phyloP scores from a whole-genome alignment of 2,888 invertebrate genomes.

The Athalia circularis region DNA sequence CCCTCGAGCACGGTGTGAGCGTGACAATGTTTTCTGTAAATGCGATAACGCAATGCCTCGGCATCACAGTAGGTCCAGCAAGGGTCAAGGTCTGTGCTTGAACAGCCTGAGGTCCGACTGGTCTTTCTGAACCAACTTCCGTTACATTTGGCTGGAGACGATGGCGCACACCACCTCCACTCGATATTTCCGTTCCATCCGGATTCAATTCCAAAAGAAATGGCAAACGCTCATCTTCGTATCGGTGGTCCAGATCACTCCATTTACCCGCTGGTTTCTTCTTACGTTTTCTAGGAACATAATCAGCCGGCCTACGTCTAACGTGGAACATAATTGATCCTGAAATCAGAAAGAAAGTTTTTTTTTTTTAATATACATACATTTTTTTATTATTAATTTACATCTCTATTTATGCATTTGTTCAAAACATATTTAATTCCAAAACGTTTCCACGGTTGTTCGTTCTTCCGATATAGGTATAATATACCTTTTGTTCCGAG shows the following conservation, averaged over 20 bases:
- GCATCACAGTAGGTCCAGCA: conserved; percentile 93
- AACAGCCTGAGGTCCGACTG: conserved; percentile 75
- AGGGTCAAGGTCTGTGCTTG: conserved; percentile 80
- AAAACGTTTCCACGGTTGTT: not conserved
- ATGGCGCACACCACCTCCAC: conserved; percentile 73
- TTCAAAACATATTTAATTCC: not conserved
- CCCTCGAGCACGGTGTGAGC: conserved; percentile 93
- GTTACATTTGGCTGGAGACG: conserved; percentile 80
- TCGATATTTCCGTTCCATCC: conserved; percentile 77
- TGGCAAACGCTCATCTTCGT: conserved; percentile 78
- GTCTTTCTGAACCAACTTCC: conserved; percentile 86
- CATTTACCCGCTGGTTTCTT: conserved; percentile 82
- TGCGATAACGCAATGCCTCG: conserved; percentile 96
- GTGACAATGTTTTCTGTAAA: conserved; percentile 94
- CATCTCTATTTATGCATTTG: not conserved
- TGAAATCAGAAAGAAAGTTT: conserved; percentile 70
- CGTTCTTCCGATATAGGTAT: not conserved
- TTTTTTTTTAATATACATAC: not conserved
- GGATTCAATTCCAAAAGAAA: conserved; percentile 89
- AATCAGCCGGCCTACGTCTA: conserved; percentile 92
- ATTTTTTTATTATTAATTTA: not conserved
- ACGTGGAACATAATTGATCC: conserved; percentile 99
- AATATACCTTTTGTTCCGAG: conserved; percentile 5
- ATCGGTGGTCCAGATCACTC: conserved; percentile 75
- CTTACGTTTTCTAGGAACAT: conserved; percentile 91